A percentile compares a stretch with the other conserved stretches of the same genome.
These are phyloP conservation scores for Onychostruthus taczanowskii DNA, from an alignment of 2,113 vertebrate genomes.

Conservation along the genomic window DNA sequence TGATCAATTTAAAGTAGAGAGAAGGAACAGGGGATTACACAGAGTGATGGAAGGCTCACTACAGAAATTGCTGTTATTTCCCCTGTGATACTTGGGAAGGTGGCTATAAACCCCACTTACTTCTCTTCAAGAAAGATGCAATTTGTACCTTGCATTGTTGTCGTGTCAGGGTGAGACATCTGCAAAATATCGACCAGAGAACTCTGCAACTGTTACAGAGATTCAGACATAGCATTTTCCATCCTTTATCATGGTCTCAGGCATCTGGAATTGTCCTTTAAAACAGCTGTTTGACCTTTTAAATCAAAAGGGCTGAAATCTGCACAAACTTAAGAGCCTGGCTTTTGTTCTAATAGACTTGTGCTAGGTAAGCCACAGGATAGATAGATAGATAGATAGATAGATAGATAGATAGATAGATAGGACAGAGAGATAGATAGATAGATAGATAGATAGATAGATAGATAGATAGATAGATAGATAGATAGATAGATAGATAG, in stretches of 20 bases:
- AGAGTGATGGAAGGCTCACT: neutral
- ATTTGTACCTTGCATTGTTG: neutral
- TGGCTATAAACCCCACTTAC: neutral
- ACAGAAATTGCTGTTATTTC: constrained; percentile 38
- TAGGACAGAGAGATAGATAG: neutral
- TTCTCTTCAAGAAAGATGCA: constrained; percentile 9
- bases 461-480: neutral
- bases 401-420: neutral
- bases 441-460: neutral
- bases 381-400: neutral
- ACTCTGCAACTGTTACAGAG: neutral
- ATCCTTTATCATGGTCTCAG: neutral
- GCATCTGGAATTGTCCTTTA: neutral
- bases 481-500: neutral
- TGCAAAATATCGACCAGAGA: neutral
- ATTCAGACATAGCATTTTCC: neutral
- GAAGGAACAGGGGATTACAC: neutral
- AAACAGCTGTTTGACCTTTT: neutral
- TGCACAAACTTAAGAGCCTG: neutral
- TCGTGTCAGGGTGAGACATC: neutral
- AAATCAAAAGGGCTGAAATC: neutral
- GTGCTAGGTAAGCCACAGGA: neutral
- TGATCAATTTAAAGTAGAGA: constrained; percentile 4
- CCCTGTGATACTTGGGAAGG: neutral
- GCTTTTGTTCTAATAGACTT: neutral